These are phyloP conservation scores for Oryzaephilus surinamensis DNA, from an alignment of 1,140 invertebrate species.

Conservation along the genomic window DNA sequence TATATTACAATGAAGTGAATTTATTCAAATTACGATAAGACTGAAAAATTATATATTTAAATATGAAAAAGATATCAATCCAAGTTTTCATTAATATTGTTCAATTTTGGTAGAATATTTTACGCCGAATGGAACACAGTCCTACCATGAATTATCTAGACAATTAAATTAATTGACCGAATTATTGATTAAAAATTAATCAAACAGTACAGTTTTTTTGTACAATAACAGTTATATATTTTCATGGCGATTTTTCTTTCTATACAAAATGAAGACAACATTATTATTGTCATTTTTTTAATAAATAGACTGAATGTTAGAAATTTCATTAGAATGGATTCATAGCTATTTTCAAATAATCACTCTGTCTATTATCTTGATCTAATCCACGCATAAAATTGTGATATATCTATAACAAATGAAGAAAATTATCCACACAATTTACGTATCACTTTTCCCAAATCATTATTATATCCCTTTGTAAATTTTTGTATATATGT, in stretches of 20 bases:
- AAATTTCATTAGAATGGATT: too few relatives aligned
- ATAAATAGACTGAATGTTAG: too few relatives aligned
- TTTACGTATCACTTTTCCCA: too few relatives aligned
- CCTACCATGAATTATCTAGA: slow-evolving; percentile 19
- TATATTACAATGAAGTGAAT: slow-evolving; percentile 14
- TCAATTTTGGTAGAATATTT: slow-evolving; percentile 9
- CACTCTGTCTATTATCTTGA: too few relatives aligned
- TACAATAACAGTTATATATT: slow-evolving; percentile 12
- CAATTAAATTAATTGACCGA: slow-evolving; percentile 33
- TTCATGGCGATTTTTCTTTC: slow-evolving; percentile 7
- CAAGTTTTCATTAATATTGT: slow-evolving; percentile 13
- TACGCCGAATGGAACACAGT: slow-evolving; percentile 10
- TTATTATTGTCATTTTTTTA: too few relatives aligned
- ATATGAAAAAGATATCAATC: slow-evolving; percentile 12
- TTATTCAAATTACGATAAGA: slow-evolving; percentile 19
- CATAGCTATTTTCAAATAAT: too few relatives aligned
- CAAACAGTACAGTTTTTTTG: slow-evolving; percentile 20
- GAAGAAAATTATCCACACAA: too few relatives aligned
- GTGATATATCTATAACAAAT: too few relatives aligned
- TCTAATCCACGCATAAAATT: too few relatives aligned
- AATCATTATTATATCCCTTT: too few relatives aligned
- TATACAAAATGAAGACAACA: too few relatives aligned
- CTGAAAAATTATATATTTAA: slow-evolving; percentile 15
- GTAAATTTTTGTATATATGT: too few relatives aligned
- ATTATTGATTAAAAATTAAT: slow-evolving; percentile 32